Evolutionary conservation across 1,140 invertebrate genomes (phyloP), one percentile per base, ranked within the genome.

Genomic region (Drosophila fuyamai): DNA sequence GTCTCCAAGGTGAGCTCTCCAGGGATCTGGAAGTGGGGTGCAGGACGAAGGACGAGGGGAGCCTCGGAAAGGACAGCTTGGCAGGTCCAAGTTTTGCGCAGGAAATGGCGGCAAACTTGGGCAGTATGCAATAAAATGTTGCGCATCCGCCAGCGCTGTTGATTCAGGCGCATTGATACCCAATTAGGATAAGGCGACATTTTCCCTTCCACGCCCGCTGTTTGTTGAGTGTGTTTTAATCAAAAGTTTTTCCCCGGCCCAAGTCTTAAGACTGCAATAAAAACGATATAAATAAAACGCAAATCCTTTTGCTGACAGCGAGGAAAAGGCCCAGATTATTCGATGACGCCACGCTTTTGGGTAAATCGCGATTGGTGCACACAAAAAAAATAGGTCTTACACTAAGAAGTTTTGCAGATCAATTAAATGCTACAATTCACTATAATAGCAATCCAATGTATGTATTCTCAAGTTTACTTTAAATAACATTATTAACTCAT

Each of bases 181-280:
- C 84, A 89, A 88, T 88, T 88, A 88, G 84, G 84, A 89, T 88
- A 84, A 89, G 79, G 76, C 83, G 84, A 80, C 76, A 73, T 86
- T 81, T 86, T 78, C 62, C 50, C 44, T 60, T 29, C 23, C 4
- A 2, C 10, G 1, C 29, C 46, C 74, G 35, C 51, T 68, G 71
- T 77, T 76, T 70, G 74, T 73, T 61, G 72, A 88, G 83, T 83
- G 83, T 83, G 76, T 77, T 89, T 88, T 89, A 84, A 88, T 88
- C 84, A 88, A 88, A 88, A 88, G 44, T 81, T 85, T 79, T 71
- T 51, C 41, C 12, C 27, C 27, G 43, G 35, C 10, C 41, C 9
- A 40, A 47, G 75, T 44, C 65, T 67, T 59, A 83, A 72, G 70
- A 76, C 53, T 70, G 84, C 84, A 65, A 86, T 86, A 88, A 86